These are phyloP conservation scores for Haliclona indistincta DNA, from an alignment of 37 sponge, comb jelly and placozoan genomes.

Conservation along the genomic window DNA sequence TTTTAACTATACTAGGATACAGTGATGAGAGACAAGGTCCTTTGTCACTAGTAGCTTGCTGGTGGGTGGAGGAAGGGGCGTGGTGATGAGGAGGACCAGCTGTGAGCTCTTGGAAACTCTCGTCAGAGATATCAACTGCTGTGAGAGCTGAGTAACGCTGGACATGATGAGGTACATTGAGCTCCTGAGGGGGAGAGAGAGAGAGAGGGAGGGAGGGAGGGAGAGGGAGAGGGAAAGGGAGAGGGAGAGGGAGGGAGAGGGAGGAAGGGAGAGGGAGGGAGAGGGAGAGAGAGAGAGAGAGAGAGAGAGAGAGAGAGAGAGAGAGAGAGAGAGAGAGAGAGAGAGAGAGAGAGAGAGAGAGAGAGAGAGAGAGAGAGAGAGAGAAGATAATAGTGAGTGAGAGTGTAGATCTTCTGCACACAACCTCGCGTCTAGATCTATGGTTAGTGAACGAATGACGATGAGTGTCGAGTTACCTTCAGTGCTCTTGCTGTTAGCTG, in stretches of 20 bases:
- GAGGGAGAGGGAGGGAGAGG: too few relatives aligned
- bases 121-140: slow-evolving; percentile 31
- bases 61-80: neutral
- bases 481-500: neutral
- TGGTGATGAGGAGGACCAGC: neutral
- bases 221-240: neutral
- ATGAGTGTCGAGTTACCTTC: too few relatives aligned
- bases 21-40: neutral
- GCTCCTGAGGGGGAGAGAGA: too few relatives aligned
- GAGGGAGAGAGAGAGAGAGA: slow-evolving; percentile 31
- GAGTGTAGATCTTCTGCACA: neutral
- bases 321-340: slow-evolving; percentile 50
- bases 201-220: too few relatives aligned
- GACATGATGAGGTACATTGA: slow-evolving; percentile 16
- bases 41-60: neutral
- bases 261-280: too few relatives aligned
- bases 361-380: slow-evolving; percentile 57
- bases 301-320: slow-evolving; percentile 56
- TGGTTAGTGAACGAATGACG: too few relatives aligned
- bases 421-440: neutral
- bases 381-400: neutral
- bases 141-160: slow-evolving; percentile 33
- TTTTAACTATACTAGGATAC: neutral
- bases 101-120: slow-evolving; percentile 45
- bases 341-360: slow-evolving; percentile 45